Conservation (phyloP, 1,140 invertebrate species). For the Drosophila athabasca region DNA sequence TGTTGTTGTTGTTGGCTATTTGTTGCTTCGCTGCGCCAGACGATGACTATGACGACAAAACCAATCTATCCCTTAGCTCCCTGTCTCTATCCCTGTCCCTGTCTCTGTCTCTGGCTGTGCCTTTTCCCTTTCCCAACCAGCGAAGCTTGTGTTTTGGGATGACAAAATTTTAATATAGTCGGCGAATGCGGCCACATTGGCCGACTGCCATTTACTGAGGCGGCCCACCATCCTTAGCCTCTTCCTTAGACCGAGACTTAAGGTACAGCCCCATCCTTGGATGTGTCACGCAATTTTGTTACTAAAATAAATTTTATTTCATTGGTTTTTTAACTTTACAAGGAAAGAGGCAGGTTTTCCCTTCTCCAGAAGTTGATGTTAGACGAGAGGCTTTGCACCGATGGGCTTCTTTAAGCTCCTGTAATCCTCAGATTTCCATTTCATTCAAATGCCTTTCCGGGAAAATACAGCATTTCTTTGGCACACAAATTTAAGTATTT, state of each 20-base stretch:
- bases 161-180: constrained; percentile 65
- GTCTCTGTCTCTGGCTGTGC: constrained; percentile 24
- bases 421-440: too few species aligned
- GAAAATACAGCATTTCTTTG: too few species aligned
- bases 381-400: too few species aligned
- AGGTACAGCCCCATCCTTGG: constrained; percentile 2
- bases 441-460: too few species aligned
- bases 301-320: constrained; percentile 73
- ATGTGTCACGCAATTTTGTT: constrained; percentile 71
- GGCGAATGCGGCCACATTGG: constrained; percentile 60
- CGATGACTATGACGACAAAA: constrained; percentile 54
- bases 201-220: constrained; percentile 57
- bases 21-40: constrained; percentile 73
- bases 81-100: constrained; percentile 17
- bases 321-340: constrained; percentile 9
- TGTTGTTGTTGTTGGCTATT: constrained; percentile 61
- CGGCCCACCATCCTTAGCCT: not conserved
- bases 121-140: not conserved
- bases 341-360: too few species aligned
- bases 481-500: too few species aligned
- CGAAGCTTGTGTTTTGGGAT: constrained; percentile 23
- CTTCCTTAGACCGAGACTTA: too few species aligned
- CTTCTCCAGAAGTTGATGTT: too few species aligned
- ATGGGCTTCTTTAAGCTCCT: too few species aligned
- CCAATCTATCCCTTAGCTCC: constrained; percentile 61